phyloP scores from a whole-genome alignment of 2,888 invertebrate genomes.

The Netelia fuscicornis region DNA sequence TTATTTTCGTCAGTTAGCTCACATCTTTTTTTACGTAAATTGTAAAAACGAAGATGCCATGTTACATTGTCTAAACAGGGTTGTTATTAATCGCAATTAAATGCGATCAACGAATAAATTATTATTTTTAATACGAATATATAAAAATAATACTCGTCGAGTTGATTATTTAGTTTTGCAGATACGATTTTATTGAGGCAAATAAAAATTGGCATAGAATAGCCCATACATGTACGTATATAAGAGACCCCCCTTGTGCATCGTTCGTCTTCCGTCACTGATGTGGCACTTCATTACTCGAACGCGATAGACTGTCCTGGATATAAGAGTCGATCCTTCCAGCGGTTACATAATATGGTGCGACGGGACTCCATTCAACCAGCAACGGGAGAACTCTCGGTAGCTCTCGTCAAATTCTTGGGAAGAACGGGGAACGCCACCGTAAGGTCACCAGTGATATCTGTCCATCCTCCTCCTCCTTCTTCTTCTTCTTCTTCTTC shows the following conservation, averaged over 20 bases:
- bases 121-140: too few species aligned
- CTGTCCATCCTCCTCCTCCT: constrained; percentile 14
- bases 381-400: constrained; percentile 34
- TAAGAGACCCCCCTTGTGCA: constrained; percentile 1
- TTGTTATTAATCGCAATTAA: too few species aligned
- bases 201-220: not conserved
- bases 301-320: constrained; percentile 30
- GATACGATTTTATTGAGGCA: not conserved
- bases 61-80: too few species aligned
- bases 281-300: constrained; percentile 66
- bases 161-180: not conserved
- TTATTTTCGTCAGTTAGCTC: not conserved
- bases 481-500: not conserved
- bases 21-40: not conserved
- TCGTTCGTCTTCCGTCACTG: constrained; percentile 25
- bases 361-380: constrained; percentile 5
- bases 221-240: not conserved
- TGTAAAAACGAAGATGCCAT: too few species aligned
- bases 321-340: constrained; percentile 54
- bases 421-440: constrained; percentile 16
- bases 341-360: constrained; percentile 14
- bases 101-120: too few species aligned
- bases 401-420: constrained; percentile 55
- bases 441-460: constrained; percentile 34
- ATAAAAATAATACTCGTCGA: not conserved